Evolutionary conservation across 2,797 vertebrate species (phyloP), one percentile per base, ranked within the genome.

Genomic region (Peromyscus melanophrys): DNA sequence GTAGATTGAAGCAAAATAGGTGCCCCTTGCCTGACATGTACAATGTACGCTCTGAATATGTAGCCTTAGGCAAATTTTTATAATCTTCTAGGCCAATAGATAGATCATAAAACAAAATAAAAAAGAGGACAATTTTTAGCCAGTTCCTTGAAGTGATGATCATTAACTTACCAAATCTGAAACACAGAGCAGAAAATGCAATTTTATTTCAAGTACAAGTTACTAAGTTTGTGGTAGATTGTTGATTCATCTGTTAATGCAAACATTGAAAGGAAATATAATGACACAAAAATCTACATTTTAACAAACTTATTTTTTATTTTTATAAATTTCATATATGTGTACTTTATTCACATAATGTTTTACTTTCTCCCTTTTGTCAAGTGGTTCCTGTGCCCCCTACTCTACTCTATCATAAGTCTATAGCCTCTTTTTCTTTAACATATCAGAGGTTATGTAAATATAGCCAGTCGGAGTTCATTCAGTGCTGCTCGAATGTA

Each of bases 11-110:
- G 19, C 0, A 75, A 76, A 89, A n/a, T 21, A 29, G 25, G 0
- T 0, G 52, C 0, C 1, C 1, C 65, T 29, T 67, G 37, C 8
- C 10, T 52, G 43, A 59, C 3, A 23, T 4, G 14, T 2, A 11
- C 13, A 40, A 21, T 2, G 31, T 31, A 43, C 7, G 2, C 2
- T 4, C 9, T 31, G 17, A 25, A 43, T 43, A 6, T 80, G 40
- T 23, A 57, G 21, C 27, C 71, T 85, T 76, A 23, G 25, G 11
- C 0, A 46, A 2, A 25, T 10, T 43, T 21, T 52, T 67, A 31
- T 90, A 75, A 31, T 85, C 3, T 7, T 29, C 25, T 21, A 63
- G 57, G 29, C 2, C 40, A 31, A 31, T 59, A 40, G n/a, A 34
- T 73, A 0, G 10, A 69, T 43, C 11, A 69, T 29, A 19, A 84